Evolutionary conservation across 2,113 vertebrate species (phyloP), one percentile per base, ranked within the genome.

Genomic region (Plecotus auritus): DNA sequence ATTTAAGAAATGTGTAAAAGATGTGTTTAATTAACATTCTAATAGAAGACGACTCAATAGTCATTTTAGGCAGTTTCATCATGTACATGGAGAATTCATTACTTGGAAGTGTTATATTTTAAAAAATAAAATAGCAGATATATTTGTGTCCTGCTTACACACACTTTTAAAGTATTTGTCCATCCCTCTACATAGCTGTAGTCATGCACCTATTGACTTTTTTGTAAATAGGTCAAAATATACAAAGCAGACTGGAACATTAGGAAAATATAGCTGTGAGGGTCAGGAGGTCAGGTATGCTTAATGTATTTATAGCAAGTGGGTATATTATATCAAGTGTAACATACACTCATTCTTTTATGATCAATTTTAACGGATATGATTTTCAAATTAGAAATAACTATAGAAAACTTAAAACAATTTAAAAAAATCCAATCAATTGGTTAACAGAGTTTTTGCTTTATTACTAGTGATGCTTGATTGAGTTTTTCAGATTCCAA

Each of bases 71-170:
- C 23, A 90, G 37, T 81, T 90, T 81, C 22, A 35, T 49, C 64
- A 76, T 4, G n/a, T 77, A 76, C 51, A 93, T 45, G 59, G 95
- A 69, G 51, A 70, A 96, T 13, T 18, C 90, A 96, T 81, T 81
- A 80, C 40, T 88, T 85, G 35, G 6, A 72, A 95, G 20, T 94
- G 23, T 59, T 59, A 40, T 73, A 85, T 32, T 85, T 85, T 59
- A 96, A 93, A 96, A 94, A 90, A 80, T 91, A 95, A 92, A 97
- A 66, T 89, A 47, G 9, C 77, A 76, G 95, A 86, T 95, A 76
- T 83, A 92, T 97, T 87, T 97, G 85, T 85, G 94, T 32, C 17
- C 4, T 96, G 67, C n/a, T 96, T 61, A 61, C 23, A 61, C 59
- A 61, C 26, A 61, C 59, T 61, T 61, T 61, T 92, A 93, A 97